These are phyloP conservation scores for Sylvilagus bachmani DNA, from an alignment of 2,113 vertebrate genomes.

Conservation along the genomic window DNA sequence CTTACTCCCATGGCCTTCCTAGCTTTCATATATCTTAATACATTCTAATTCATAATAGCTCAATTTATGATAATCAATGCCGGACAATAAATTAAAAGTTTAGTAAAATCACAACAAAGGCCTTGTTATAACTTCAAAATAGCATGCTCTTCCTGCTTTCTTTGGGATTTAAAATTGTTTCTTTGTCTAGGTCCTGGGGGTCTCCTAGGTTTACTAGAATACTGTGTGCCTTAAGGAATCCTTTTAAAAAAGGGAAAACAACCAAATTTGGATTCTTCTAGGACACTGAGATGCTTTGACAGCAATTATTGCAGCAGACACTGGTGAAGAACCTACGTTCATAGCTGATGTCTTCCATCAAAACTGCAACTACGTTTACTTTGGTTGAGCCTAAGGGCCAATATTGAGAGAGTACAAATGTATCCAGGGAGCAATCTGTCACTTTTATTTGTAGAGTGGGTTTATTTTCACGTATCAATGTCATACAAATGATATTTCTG, in stretches of 20 bases:
- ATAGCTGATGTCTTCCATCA: slow-evolving; percentile 41
- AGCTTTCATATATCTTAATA: not conserved
- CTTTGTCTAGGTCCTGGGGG: not conserved
- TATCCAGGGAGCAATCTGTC: slow-evolving; percentile 29
- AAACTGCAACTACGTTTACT: slow-evolving; percentile 9
- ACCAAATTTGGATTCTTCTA: not conserved
- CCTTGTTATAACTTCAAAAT: not conserved
- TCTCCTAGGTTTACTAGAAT: not conserved
- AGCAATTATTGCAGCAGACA: slow-evolving; percentile 34
- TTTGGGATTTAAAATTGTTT: not conserved
- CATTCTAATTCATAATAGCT: not conserved
- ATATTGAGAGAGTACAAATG: slow-evolving; percentile 51
- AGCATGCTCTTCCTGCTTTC: not conserved
- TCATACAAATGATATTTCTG: slow-evolving; percentile 29
- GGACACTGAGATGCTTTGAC: not conserved
- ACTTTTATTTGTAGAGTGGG: slow-evolving; percentile 61
- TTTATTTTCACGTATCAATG: slow-evolving; percentile 57
- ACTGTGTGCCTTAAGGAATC: not conserved
- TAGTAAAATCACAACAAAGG: not conserved
- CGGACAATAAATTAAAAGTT: not conserved
- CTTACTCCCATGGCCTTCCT: not conserved
- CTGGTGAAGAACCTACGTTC: not conserved
- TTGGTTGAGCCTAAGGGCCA: slow-evolving; percentile 41
- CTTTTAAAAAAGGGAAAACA: not conserved
- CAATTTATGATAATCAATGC: not conserved